Evolutionary conservation across 2,113 vertebrate species (phyloP), one percentile per base, ranked within the genome.

Genomic region (Apteryx owenii): DNA sequence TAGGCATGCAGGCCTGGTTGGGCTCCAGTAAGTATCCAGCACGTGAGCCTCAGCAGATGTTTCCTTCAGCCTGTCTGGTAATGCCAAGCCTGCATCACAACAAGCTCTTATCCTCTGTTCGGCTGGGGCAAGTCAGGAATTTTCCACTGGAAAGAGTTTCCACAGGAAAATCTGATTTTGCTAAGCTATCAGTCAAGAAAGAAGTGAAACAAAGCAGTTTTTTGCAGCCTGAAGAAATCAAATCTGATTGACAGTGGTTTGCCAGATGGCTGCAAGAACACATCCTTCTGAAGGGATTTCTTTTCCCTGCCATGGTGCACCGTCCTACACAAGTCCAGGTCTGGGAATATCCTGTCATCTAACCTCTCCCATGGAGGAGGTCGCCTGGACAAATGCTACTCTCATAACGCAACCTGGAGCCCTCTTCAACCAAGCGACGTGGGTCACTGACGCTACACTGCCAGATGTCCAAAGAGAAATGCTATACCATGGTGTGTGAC

Each of bases 201-300:
- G 42, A 53, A 0, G 0, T 4, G 7, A 42, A 42, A 66, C 40
- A 78, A 51, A 28, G 50, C 46, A 31, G 42, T 13, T 18, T 19
- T 18, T 19, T 10, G 82, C 40, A 70, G 71, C 25, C 58, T 76
- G 70, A 93, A 88, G 29, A 79, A 81, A 89, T 28, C 31, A 17
- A 68, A 65, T 12, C 17, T 2, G 3, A 46, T 20, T 7, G 2
- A 21, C 0, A 0, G 69, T 0, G 0, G 61, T 69, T 65, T 60
- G 25, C 18, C 64, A 36, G 14, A 60, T 22, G 29, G 62, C 51
- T 79, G 51, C 36, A 66, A 72, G 42, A 68, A 48, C 21, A 69
- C 10, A 44, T 42, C 19, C 58, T 72, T 38, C 46, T 54, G 53
- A 58, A 80, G 7, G 17, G 62, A 76, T 0, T 1, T 5, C 40